A percentile compares a stretch with the other conserved stretches of the same genome.
phyloP scores from a whole-genome alignment of 2,888 invertebrate genomes.

The Ischnus inquisitorius region DNA sequence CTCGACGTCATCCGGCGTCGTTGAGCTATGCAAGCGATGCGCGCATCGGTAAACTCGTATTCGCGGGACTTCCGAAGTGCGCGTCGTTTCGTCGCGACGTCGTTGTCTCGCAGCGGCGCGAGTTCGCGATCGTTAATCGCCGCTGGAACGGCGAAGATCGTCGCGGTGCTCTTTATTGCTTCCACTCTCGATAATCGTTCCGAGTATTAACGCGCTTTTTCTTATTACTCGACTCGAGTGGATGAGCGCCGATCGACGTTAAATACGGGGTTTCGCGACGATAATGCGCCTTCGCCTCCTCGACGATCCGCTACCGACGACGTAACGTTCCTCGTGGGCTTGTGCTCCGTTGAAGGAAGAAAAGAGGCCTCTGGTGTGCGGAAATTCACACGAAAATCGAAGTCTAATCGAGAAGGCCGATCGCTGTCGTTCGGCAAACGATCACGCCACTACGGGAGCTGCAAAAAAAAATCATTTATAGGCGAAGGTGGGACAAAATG shows the following conservation, averaged over 20 bases:
- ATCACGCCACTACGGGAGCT: conserved; percentile 75
- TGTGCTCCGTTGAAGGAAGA: conserved; percentile 14
- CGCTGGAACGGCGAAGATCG: conserved; percentile 9
- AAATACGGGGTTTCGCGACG: conserved; percentile 50
- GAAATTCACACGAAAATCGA: conserved; percentile 42
- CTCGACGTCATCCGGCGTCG: conserved; percentile 4
- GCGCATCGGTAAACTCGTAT: background rate
- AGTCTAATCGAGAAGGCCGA: conserved; percentile 12
- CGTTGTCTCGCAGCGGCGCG: conserved; percentile 17
- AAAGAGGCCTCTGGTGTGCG: conserved; percentile 18
- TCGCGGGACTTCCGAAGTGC: background rate
- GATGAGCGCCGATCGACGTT: conserved; percentile 63
- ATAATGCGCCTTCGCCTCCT: conserved; percentile 58
- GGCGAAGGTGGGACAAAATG: too few relatives aligned
- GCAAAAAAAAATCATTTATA: conserved; percentile 59
- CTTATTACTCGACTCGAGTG: conserved; percentile 57
- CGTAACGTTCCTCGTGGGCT: background rate
- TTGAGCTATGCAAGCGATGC: background rate
- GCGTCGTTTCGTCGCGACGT: conserved; percentile 20
- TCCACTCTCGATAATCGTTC: conserved; percentile 64
- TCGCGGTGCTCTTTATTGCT: conserved; percentile 54
- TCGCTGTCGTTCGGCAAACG: conserved; percentile 23
- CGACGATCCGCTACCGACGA: conserved; percentile 18
- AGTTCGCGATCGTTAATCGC: conserved; percentile 16
- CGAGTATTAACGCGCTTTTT: conserved; percentile 58